phyloP scores from a whole-genome alignment of 1,140 invertebrate genomes.

The Euura lappo region DNA sequence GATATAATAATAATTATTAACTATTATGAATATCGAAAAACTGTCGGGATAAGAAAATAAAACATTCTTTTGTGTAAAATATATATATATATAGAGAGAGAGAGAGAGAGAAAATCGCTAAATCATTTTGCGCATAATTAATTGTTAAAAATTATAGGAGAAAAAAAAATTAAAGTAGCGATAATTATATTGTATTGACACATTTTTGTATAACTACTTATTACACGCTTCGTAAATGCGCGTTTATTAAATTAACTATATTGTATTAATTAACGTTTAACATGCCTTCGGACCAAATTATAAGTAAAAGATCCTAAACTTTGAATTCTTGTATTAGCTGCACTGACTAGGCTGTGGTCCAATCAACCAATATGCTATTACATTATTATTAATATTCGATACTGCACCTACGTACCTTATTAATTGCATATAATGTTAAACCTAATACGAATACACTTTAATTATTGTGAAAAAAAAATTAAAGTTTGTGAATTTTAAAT shows the following conservation, averaged over 20 bases:
- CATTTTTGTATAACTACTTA: neutral
- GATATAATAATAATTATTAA: too few species aligned
- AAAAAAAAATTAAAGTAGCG: neutral
- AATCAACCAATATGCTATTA: neutral
- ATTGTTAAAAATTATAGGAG: neutral
- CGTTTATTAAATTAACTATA: neutral
- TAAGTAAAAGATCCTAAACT: slow-evolving; percentile 33
- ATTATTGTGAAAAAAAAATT: neutral
- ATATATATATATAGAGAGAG: neutral
- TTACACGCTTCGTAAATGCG: too few species aligned
- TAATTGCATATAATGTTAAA: neutral
- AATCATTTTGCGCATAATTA: too few species aligned
- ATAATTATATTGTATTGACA: neutral
- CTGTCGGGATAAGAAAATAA: too few species aligned
- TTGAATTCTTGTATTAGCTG: slow-evolving; percentile 36
- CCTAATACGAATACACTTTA: neutral
- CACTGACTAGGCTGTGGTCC: slow-evolving; percentile 37
- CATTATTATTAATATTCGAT: too few species aligned
- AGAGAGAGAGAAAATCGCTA: neutral
- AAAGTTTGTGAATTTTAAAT: neutral
- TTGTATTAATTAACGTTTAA: slow-evolving; percentile 34
- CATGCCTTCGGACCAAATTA: slow-evolving; percentile 49
- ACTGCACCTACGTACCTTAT: neutral
- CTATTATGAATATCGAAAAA: too few species aligned
- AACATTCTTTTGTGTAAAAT: neutral